Base-by-base conservation (phyloP, 2,888 invertebrate genomes). In the Agriotes lineatus region DNA sequence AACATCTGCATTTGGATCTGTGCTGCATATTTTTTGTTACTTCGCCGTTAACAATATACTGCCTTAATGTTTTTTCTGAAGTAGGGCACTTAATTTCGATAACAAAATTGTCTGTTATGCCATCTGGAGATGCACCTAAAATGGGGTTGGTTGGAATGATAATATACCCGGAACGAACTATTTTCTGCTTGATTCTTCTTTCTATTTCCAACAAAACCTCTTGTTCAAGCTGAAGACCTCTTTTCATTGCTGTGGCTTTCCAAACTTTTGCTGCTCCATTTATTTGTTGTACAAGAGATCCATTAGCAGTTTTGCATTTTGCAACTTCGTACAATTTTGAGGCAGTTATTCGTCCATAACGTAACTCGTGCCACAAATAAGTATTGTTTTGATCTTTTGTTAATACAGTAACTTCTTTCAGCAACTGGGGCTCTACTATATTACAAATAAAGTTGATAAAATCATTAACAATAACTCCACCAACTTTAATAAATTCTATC, bases 261-360 rank as follows among this genome's bases (percentile, higher is more conserved):
- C 18, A 19, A 20, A 63, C 18, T 42, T 25, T 42, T 19, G 22
- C 30, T 45, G 69, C 72, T 22, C 69, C 72, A 61, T 70, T 58
- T 14, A 73, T 70, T 19, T 39, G 42, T 33, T 69, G 57, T 39
- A 69, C 65, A 48, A 74, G 44, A 10, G 65, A 30, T 19, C 73
- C 72, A 59, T 70, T 65, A 50, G 42, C 33, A 33, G 64, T 74
- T 59, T 70, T 66, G 59, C 73, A 76, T 22, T 58, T 59, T 57
- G 71, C 72, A 54, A 63, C 67, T 63, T 73, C 72, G 70, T 75
- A 69, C 16, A 70, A 59, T 72, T 69, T 76, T 62, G 75, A 76
- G 19, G 72, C 76, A 45, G 74, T 74, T 19, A 76, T 72, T 22
- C 76, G 57, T 30, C 70, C 72, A 72, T 70, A 75, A 44, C 73